Evolutionary conservation across 2,113 vertebrate genomes (phyloP), one percentile per base, ranked within the genome.

Genomic region (Noturus placidus): DNA sequence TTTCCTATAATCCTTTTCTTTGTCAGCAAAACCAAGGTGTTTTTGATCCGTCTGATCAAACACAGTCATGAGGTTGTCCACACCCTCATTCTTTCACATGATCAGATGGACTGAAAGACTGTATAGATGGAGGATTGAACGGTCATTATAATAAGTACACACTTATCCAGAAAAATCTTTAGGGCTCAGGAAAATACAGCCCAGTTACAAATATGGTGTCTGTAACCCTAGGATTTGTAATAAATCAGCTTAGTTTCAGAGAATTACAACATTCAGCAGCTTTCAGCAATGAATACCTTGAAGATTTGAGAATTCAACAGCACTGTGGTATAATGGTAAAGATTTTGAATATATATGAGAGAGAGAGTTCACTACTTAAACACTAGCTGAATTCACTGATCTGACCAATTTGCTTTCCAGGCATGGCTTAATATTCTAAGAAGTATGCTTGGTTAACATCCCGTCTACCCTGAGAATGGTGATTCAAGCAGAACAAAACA

Each of bases 41-140:
- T 57, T 30, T 50, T 14, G 54, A 69, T 80, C 10, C n/a, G 11
- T 50, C 17, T 84, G 87, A 79, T 79, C 59, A 82, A 72, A 74
- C 65, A 81, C 15, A 22, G 50, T 88, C 74, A 84, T 69, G 74
- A 84, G 74, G 81, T 76, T 50, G 33, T 38, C 46, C 67, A 17
- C 20, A 22, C 20, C 59, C 14, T 19, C 42, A n/a, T 69, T 61
- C 56, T 19, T 8, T 74, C 81, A 76, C 10, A 63, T 76, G 15
- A 82, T 72, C 78, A 72, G 25, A 35, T 59, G 33, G 15, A 33
- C 86, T 30, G 22, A 72, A 50, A 38, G 52, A 42, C 30, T 79
- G 61, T 42, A 77, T 20, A 74, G 20, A 74, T 5, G 13, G 52
- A 56, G 52, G 22, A 85, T 2, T 42, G 67, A 57, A 85, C 1